Base-by-base conservation (phyloP, 2,797 vertebrate species). In the Remorina albescens region DNA sequence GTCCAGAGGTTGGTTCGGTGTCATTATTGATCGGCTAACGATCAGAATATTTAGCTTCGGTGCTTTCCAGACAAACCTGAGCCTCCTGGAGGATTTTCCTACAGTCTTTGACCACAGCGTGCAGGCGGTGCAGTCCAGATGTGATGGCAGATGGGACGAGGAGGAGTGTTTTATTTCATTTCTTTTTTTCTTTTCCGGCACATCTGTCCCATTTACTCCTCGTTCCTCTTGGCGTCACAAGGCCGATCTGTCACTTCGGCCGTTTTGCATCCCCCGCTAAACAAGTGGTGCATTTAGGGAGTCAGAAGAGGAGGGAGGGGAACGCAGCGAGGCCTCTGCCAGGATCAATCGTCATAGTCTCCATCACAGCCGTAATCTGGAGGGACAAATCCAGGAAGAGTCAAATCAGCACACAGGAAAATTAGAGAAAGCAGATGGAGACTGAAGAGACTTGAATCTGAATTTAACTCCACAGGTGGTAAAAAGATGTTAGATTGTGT, bases 341-440 rank as follows among this genome's bases (percentile, higher is more conserved):
- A 82, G 81, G 82, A 96, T 65, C 94, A 94, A 0, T 97, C 95
- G 0, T 97, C 96, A 0, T 96, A 96, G 0, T 98, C 96, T 16
- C 92, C 86, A 0, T 97, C 97, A 63, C 93, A 96, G 84, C 97
- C 97, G 0, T 98, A 98, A 91, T 96, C 96, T 98, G 94, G 61
- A 91, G 89, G 21, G 23, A 2, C 39, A 78, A 10, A 66, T 2
- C 41, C 12, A 28, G 5, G 8, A 18, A 11, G 21, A 58, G 36
- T 57, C 23, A 23, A 23, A 41, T 39, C 8, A 11, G 26, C 12
- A 18, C 2, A 6, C 6, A 13, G 21, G 25, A 54, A 3, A 41
- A 15, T n/a, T 7, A 34, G 11, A 12, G n/a, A 30, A 30, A 30
- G 30, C 6, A 6, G 30, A 30, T 6, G 30, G 3, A 30, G 30